Evolutionary conservation across 2,113 vertebrate genomes (phyloP).

Genomic region (Cyprinus carpio): DNA sequence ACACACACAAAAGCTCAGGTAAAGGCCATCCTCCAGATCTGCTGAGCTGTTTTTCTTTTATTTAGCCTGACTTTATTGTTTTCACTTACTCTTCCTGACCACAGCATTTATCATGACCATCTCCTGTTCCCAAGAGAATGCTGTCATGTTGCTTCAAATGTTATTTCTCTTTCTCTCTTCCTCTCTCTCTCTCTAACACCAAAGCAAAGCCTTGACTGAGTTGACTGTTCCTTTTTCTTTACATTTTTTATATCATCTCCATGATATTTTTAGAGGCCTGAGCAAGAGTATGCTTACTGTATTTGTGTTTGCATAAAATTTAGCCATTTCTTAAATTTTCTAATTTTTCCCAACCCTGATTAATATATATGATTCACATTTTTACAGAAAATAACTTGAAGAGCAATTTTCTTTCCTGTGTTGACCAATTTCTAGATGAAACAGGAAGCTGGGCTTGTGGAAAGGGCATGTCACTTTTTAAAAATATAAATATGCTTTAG

Average conservation of each 20-base stretch:
- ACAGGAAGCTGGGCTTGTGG: no score
- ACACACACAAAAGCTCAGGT: not conserved
- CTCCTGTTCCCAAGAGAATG: not conserved
- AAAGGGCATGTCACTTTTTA: no score
- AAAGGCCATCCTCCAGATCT: constrained; percentile 1
- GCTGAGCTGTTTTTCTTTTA: constrained; percentile 32
- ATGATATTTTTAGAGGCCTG: not conserved
- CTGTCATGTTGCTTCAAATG: constrained; percentile 20
- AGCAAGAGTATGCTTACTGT: not conserved
- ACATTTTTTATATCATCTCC: not conserved
- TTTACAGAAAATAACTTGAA: not conserved
- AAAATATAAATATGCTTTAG: no score
- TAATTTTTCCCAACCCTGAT: not conserved
- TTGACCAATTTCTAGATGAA: not conserved
- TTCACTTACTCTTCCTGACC: constrained; percentile 3
- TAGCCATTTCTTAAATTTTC: not conserved
- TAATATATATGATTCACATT: not conserved
- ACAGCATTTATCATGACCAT: constrained; percentile 14
- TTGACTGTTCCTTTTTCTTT: not conserved
- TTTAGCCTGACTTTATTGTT: constrained; percentile 24
- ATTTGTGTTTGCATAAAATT: not conserved
- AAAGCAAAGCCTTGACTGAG: not conserved
- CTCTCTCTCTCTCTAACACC: not conserved
- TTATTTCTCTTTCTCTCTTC: not conserved
- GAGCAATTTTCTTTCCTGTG: not conserved